Base-by-base conservation (phyloP, 2,797 vertebrate genomes). In the Anguilla marmorata region DNA sequence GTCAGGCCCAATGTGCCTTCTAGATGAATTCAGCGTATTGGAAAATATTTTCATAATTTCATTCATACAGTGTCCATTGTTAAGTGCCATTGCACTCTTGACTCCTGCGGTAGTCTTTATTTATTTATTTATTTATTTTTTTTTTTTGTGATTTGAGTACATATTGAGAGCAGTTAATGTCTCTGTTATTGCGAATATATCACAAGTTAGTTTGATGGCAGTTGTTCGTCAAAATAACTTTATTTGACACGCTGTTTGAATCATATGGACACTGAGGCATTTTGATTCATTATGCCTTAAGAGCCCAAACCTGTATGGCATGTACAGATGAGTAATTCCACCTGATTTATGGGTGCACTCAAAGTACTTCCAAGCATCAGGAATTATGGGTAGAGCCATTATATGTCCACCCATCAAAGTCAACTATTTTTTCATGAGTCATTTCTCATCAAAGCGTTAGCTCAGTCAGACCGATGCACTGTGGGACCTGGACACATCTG, bases 141-240 rank as follows among this genome's bases (percentile, higher is more conserved):
- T 7, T n/a, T 27, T 1, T 21, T 79, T 4, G 21, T 79, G 4
- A 79, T 79, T 79, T 6, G 45, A 79, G 41, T 41, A 48, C 45
- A n/a, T n/a, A 82, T 14, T n/a, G 7, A n/a, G 21, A 24, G 45
- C 19, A 48, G 45, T 82, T 82, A 24, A 82, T 82, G 45, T 82
- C 0, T 41, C 41, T 48, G 45, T 82, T 82, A 4, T 48, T 48
- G 79, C 21, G 50, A 48, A 45, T n/a, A 50, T 45, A 82, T 82
- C 21, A 50, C 4, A 82, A 82, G 45, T 82, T 21, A 8, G 16
- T 45, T 48, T 50, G 79, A 50, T 19, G 50, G 79, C 50, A 11
- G 45, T n/a, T 82, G 50, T 82, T 82, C n/a, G 45, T 82, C 79
- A 82, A n/a, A 82, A 82, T n/a, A 82, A 50, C 41, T 2, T 48